Evolutionary conservation across 2,797 vertebrate species (phyloP).

Genomic region (Glyptemys insculpta): DNA sequence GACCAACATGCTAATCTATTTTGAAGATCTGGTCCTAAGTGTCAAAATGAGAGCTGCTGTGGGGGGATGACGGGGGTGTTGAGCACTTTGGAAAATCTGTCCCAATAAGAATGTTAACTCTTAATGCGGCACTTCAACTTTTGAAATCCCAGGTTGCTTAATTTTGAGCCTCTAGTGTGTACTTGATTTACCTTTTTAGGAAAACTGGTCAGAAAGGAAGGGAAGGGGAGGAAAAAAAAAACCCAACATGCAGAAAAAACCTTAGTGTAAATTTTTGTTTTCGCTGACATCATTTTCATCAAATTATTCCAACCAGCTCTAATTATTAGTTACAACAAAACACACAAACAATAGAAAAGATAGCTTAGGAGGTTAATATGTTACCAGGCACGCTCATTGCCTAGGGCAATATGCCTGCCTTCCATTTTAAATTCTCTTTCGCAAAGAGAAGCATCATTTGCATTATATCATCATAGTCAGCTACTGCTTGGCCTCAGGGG

Average conservation of each 20-base stretch:
- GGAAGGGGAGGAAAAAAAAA: too few relatives aligned
- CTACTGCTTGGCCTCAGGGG: neutral
- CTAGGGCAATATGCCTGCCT: neutral
- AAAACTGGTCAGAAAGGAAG: neutral
- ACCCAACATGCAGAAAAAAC: neutral
- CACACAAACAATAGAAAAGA: neutral
- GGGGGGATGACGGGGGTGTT: rapidly evolving
- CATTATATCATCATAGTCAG: neutral
- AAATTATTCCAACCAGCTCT: neutral
- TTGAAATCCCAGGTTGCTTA: neutral
- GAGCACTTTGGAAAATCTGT: neutral
- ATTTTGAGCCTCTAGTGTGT: neutral
- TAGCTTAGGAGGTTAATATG: neutral
- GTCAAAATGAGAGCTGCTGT: neutral
- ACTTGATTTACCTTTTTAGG: neutral
- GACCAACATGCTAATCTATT: neutral
- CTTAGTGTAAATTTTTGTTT: neutral
- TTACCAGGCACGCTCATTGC: neutral
- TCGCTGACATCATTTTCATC: neutral
- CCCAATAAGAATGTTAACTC: neutral
- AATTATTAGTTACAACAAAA: neutral
- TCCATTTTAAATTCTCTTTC: neutral
- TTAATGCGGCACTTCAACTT: neutral
- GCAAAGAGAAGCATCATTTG: neutral
- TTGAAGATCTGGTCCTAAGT: neutral